Evolutionary conservation across 1,140 invertebrate species (phyloP).

Genomic region (Lepidurus couesii): DNA sequence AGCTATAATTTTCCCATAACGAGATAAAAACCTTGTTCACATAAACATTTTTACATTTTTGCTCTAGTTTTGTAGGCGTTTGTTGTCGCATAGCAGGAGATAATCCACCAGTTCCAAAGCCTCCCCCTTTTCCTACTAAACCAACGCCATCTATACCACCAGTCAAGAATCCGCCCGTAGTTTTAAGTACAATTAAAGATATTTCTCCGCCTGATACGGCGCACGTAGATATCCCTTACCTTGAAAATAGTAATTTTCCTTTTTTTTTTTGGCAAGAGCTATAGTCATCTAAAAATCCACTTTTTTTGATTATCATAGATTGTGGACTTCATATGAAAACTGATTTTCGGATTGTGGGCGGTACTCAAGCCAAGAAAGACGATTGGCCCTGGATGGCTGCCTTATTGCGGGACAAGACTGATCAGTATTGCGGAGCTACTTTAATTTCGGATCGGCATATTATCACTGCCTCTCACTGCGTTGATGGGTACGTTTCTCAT

Average conservation of each 20-base stretch:
- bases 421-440: slow-evolving; percentile 64
- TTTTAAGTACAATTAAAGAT: background rate
- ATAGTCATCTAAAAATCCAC: background rate
- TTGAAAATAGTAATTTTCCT: too few species aligned
- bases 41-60: background rate
- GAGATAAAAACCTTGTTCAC: background rate
- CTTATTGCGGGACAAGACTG: slow-evolving; percentile 49
- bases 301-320: slow-evolving; percentile 45
- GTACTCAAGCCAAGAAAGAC: slow-evolving; percentile 56
- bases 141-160: background rate
- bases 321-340: slow-evolving; percentile 60
- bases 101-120: background rate
- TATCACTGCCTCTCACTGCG: slow-evolving; percentile 73
- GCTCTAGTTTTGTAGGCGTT: slow-evolving; percentile 33
- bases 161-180: background rate
- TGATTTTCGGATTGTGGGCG: slow-evolving; percentile 54
- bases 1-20: slow-evolving; percentile 2
- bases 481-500: slow-evolving; percentile 39
- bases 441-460: slow-evolving; percentile 71
- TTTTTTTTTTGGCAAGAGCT: background rate
- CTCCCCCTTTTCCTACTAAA: background rate
- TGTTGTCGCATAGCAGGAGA: slow-evolving; percentile 26
- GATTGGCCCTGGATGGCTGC: slow-evolving; percentile 81
- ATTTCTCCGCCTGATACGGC: background rate
- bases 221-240: background rate